Conservation (phyloP, 2,888 invertebrate species). For the Tanypteryx hageni region DNA sequence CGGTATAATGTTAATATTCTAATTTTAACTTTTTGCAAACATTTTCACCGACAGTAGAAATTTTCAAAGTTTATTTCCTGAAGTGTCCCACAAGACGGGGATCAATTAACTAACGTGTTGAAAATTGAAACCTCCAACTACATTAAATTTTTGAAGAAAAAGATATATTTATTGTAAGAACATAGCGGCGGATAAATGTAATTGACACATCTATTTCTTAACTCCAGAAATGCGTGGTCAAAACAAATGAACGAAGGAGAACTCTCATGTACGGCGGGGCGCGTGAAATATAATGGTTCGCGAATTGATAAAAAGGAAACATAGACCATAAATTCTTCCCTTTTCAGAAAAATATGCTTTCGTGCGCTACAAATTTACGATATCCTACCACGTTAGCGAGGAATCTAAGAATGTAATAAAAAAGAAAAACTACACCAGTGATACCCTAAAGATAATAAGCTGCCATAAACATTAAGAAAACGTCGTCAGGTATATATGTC, state of each 20-base stretch:
- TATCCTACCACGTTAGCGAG: not conserved
- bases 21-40: no score
- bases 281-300: not conserved
- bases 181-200: not conserved
- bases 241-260: not conserved
- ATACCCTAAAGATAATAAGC: constrained; percentile 12
- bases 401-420: not conserved
- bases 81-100: no score
- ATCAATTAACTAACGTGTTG: no score
- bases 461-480: not conserved
- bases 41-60: no score
- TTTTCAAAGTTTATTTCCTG: no score
- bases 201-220: not conserved
- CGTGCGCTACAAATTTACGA: constrained; percentile 12
- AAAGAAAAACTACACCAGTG: not conserved
- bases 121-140: no score
- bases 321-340: not conserved
- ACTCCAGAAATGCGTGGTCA: not conserved
- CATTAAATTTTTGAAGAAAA: no score
- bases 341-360: not conserved
- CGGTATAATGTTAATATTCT: no score
- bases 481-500: not conserved
- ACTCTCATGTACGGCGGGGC: not conserved
- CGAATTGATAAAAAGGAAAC: not conserved
- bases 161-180: no score